Evolutionary conservation across 2,888 invertebrate genomes (phyloP).

Genomic region (Zeuzera pyrina): DNA sequence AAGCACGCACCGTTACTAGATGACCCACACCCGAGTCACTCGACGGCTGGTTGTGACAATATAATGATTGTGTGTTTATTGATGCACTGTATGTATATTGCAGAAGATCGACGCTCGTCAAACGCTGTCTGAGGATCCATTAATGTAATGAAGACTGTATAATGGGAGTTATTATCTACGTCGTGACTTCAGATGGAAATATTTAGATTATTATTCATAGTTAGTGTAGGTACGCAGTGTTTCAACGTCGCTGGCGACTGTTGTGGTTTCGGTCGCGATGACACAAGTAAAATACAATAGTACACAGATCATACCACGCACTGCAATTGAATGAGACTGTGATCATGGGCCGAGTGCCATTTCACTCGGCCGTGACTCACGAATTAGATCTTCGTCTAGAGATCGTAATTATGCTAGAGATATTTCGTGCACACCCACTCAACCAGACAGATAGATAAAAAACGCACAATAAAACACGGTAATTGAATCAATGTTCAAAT

Average conservation of each 20-base stretch:
- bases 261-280: conserved; percentile 31
- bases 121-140: conserved; percentile 35
- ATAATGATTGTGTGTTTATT: conserved; percentile 60
- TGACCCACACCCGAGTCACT: conserved; percentile 47
- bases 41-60: conserved; percentile 57
- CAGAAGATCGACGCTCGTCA: conserved; percentile 31
- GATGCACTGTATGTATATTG: conserved; percentile 31
- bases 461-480: conserved; percentile 40
- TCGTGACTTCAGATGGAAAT: conserved; percentile 29
- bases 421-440: conserved; percentile 61
- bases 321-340: conserved; percentile 53
- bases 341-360: conserved; percentile 55
- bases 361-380: conserved; percentile 68
- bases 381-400: conserved; percentile 65
- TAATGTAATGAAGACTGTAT: conserved; percentile 25
- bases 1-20: conserved; percentile 40
- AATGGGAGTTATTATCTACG: conserved; percentile 26
- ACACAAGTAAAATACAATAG: conserved; percentile 40
- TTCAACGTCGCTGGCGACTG: conserved; percentile 9
- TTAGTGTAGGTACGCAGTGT: conserved; percentile 19
- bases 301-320: conserved; percentile 56
- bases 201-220: conserved; percentile 21
- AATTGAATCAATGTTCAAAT: conserved; percentile 49
- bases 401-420: conserved; percentile 55
- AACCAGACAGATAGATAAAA: conserved; percentile 30